Evolutionary conservation across 2,797 vertebrate species (phyloP).

Genomic region (Staurois parvus): DNA sequence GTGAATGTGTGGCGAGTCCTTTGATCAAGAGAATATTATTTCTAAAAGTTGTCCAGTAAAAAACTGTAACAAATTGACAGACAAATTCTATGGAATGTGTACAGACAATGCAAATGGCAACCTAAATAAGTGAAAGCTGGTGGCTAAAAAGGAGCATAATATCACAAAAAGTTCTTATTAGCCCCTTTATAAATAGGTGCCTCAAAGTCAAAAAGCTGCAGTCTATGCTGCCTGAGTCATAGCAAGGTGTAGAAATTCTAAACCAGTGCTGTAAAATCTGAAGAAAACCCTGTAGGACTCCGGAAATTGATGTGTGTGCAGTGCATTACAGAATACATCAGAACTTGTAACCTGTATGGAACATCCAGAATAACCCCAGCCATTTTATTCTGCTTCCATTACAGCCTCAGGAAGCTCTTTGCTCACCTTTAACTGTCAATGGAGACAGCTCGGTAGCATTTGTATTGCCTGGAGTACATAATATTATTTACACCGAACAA

Average conservation of each 20-base stretch:
- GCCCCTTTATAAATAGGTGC: not conserved
- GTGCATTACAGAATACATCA: conserved; percentile 22
- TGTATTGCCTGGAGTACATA: conserved; percentile 26
- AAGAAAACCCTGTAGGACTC: not conserved
- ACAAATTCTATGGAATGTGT: not conserved
- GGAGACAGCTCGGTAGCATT: conserved; percentile 26
- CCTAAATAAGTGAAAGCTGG: not conserved
- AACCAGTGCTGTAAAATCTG: no score
- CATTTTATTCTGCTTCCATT: conserved; percentile 35
- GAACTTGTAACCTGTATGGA: conserved; percentile 12
- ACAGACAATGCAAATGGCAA: not conserved
- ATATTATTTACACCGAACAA: conserved; percentile 27
- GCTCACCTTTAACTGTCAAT: conserved; percentile 33
- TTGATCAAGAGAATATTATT: not conserved
- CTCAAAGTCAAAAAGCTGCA: not conserved
- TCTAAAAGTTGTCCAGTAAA: no score
- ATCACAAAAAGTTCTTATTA: not conserved
- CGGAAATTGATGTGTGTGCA: conserved; percentile 38
- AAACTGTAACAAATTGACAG: no score
- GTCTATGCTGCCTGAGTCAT: not conserved
- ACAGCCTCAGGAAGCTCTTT: conserved; percentile 26
- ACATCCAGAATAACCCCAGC: conserved; percentile 28
- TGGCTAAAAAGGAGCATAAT: not conserved
- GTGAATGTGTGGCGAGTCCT: not conserved
- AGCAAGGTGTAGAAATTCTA: not conserved